Conservation (phyloP, 2,888 invertebrate species). For the Lasioglossum villosulum region DNA sequence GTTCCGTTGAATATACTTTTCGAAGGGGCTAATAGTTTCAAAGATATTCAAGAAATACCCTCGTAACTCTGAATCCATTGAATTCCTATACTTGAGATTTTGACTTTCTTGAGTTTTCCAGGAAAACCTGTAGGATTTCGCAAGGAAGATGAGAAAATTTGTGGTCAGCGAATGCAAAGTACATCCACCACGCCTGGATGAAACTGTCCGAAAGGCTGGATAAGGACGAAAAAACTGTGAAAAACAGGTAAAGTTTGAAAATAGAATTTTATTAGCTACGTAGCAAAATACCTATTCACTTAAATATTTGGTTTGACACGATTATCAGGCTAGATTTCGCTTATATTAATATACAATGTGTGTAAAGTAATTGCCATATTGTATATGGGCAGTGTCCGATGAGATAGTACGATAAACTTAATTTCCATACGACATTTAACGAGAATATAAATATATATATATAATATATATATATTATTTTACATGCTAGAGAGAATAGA, state of each 20-base stretch:
- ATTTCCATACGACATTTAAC: conserved; percentile 76
- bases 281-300: conserved; percentile 83
- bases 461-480: conserved; percentile 77
- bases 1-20: too few relatives aligned
- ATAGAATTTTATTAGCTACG: conserved; percentile 82
- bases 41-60: too few relatives aligned
- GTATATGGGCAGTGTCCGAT: conserved; percentile 82
- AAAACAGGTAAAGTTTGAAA: conserved; percentile 69
- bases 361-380: conserved; percentile 80
- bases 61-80: too few relatives aligned
- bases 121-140: too few relatives aligned
- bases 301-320: conserved; percentile 83
- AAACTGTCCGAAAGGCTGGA: too few relatives aligned
- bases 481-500: conserved; percentile 79
- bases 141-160: too few relatives aligned
- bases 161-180: too few relatives aligned
- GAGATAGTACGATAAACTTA: conserved; percentile 77
- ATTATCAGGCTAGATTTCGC: conserved; percentile 80
- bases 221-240: neutral
- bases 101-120: too few relatives aligned
- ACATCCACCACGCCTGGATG: too few relatives aligned
- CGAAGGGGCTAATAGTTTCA: too few relatives aligned
- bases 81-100: too few relatives aligned
- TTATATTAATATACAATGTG: conserved; percentile 83
- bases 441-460: conserved; percentile 76